These are phyloP conservation scores for Macrophya annulata DNA, from an alignment of 2,888 invertebrate species.

Conservation along the genomic window DNA sequence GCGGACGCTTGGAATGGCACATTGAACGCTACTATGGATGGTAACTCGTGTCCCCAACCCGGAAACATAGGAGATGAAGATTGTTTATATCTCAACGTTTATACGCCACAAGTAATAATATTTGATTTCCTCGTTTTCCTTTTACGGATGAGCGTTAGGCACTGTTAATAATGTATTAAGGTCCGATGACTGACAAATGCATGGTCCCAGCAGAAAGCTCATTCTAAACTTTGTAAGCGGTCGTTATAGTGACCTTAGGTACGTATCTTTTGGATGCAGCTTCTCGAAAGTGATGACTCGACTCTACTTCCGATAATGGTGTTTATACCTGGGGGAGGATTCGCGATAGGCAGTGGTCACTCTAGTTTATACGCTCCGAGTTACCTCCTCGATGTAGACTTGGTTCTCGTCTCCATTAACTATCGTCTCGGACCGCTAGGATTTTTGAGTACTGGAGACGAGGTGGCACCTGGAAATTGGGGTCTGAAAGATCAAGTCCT, in stretches of 20 bases:
- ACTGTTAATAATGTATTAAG: neutral
- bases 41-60: neutral
- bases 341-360: constrained; percentile 65
- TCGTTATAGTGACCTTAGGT: neutral
- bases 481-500: constrained; percentile 48
- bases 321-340: constrained; percentile 71
- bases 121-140: neutral
- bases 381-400: constrained; percentile 69
- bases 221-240: neutral
- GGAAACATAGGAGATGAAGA: constrained; percentile 6
- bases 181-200: neutral
- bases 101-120: constrained; percentile 37
- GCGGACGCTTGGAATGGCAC: neutral
- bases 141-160: neutral
- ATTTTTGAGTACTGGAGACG: constrained; percentile 52
- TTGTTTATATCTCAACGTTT: constrained; percentile 46
- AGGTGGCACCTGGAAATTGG: constrained; percentile 49
- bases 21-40: neutral
- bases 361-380: constrained; percentile 68
- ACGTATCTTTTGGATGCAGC: neutral
- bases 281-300: neutral
- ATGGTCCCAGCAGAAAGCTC: neutral
- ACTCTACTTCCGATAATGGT: constrained; percentile 70
- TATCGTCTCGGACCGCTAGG: constrained; percentile 72
- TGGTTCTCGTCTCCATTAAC: constrained; percentile 70